Conservation (phyloP, 1,140 invertebrate species). For the Drosophila funebris region DNA sequence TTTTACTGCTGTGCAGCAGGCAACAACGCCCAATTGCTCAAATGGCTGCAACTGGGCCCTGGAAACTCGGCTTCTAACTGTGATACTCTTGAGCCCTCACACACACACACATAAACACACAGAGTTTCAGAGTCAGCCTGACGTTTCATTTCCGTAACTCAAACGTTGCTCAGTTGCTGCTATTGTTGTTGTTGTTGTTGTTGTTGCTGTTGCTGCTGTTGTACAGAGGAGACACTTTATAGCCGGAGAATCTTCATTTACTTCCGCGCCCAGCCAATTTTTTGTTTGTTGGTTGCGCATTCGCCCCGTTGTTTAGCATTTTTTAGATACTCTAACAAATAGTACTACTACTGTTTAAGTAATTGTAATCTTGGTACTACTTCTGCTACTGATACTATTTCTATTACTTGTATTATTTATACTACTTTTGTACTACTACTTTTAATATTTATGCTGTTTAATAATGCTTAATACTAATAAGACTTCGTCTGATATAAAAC, state of each 20-base stretch:
- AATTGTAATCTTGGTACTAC: background rate
- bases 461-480: too few species aligned
- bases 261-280: constrained; percentile 67
- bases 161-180: constrained; percentile 59
- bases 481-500: too few species aligned
- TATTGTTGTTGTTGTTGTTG: constrained; percentile 13
- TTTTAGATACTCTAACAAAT: background rate
- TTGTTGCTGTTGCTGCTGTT: constrained; percentile 20
- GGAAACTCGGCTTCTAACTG: constrained; percentile 4
- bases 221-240: constrained; percentile 61
- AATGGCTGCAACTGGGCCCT: constrained; percentile 33
- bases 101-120: constrained; percentile 29
- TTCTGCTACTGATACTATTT: too few species aligned
- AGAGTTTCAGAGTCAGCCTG: constrained; percentile 37
- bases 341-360: background rate
- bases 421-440: too few species aligned
- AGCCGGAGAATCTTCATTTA: constrained; percentile 76
- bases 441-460: too few species aligned
- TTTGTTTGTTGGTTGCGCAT: constrained; percentile 44
- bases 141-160: constrained; percentile 81
- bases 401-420: too few species aligned
- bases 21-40: constrained; percentile 45
- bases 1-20: constrained; percentile 7
- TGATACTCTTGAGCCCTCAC: constrained; percentile 27
- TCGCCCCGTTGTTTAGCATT: constrained; percentile 20